phyloP scores from a whole-genome alignment of 2,113 vertebrate species.

The Irena cyanogastra region DNA sequence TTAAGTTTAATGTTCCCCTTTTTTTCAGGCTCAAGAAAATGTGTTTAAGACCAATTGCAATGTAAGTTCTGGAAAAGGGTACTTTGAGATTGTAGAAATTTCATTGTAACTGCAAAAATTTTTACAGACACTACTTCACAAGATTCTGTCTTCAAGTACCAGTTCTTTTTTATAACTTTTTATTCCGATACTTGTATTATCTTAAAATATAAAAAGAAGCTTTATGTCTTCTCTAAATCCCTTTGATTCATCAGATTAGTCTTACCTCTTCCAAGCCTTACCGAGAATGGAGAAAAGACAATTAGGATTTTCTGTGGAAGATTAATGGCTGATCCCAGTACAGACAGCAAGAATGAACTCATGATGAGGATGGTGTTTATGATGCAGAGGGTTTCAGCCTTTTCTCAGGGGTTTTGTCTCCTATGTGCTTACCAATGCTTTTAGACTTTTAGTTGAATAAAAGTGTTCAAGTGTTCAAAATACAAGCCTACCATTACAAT shows the following conservation, averaged over 20 bases:
- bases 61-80: not conserved
- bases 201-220: not conserved
- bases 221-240: not conserved
- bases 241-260: not conserved
- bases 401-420: not conserved
- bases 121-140: not conserved
- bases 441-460: not conserved
- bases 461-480: rapidly evolving
- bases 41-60: not conserved
- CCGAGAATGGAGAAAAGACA: not conserved
- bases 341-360: not conserved
- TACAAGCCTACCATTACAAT: not conserved
- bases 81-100: not conserved
- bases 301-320: not conserved
- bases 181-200: not conserved
- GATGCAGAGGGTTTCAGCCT: not conserved
- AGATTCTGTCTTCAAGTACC: not conserved
- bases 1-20: not conserved
- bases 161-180: not conserved
- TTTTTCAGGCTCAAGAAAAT: not conserved
- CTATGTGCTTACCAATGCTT: not conserved
- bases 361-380: not conserved
- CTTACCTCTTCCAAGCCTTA: not conserved
- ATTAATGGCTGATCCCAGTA: not conserved
- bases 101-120: not conserved